Evolutionary conservation across 2,113 vertebrate species (phyloP).

Genomic region (Condylura cristata): DNA sequence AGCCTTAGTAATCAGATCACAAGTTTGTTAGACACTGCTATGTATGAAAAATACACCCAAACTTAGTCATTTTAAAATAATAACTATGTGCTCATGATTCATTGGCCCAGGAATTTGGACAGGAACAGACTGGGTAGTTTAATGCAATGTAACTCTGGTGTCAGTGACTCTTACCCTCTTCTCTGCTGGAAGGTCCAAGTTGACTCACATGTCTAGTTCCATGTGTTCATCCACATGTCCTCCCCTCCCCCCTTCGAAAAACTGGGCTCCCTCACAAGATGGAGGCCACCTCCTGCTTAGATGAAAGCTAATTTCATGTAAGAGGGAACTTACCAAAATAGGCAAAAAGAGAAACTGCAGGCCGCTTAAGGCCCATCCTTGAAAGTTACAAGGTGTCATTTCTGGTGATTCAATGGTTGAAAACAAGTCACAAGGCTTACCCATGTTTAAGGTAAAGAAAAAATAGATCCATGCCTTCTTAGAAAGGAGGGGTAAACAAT

Average conservation of each 20-base stretch:
- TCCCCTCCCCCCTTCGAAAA: not conserved
- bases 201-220: not conserved
- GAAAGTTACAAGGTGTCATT: not conserved
- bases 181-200: not conserved
- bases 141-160: not conserved
- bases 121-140: not conserved
- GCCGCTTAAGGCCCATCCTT: not conserved
- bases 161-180: not conserved
- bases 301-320: not conserved
- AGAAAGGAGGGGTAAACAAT: not conserved
- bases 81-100: not conserved
- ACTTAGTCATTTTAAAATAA: not conserved
- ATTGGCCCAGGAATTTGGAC: not conserved
- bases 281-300: not conserved
- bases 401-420: not conserved
- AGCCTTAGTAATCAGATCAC: not conserved
- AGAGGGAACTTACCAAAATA: not conserved
- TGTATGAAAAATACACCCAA: not conserved
- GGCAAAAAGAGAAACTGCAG: not conserved
- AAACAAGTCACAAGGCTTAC: not conserved
- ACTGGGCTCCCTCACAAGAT: not conserved
- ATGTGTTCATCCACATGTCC: rapidly evolving
- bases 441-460: not conserved
- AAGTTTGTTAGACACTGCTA: not conserved
- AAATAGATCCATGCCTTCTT: not conserved